Percentiles rank a stretch among this genome's conserved stretches.
These are phyloP conservation scores for Syrmaticus mikado DNA, from an alignment of 2,113 vertebrate species.

Conservation along the genomic window DNA sequence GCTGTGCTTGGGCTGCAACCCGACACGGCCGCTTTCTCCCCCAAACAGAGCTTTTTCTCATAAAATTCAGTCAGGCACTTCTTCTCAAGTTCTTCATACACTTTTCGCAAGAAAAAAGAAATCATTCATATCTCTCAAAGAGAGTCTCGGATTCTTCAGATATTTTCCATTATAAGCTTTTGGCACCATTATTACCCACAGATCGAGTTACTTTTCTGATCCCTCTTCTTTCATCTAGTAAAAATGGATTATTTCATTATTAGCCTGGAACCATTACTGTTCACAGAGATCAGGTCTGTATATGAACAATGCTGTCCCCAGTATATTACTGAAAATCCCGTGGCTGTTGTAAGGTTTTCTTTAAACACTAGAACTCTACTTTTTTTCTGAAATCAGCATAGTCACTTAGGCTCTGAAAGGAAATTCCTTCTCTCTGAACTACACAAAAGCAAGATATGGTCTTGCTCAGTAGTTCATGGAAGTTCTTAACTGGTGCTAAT, in stretches of 20 bases:
- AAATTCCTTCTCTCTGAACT: slow-evolving; percentile 1
- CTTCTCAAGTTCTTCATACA: slow-evolving; percentile 85
- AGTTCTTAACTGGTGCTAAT: background rate
- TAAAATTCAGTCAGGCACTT: slow-evolving; percentile 79
- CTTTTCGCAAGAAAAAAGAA: slow-evolving; percentile 82
- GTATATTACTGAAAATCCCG: slow-evolving; percentile 54
- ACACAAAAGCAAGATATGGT: background rate
- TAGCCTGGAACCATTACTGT: slow-evolving; percentile 75
- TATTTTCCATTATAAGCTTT: slow-evolving; percentile 82
- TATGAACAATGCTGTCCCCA: slow-evolving; percentile 66
- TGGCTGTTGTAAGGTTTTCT: slow-evolving; percentile 54
- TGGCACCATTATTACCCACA: slow-evolving; percentile 73
- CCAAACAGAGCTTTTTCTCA: slow-evolving; percentile 83
- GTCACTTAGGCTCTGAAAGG: background rate
- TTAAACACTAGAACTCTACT: slow-evolving; percentile 53
- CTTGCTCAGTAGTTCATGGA: background rate
- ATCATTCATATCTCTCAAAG: slow-evolving; percentile 85
- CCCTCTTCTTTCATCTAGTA: slow-evolving; percentile 82
- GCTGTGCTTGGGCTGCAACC: slow-evolving; percentile 73
- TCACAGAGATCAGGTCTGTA: slow-evolving; percentile 66
- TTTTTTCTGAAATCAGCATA: background rate
- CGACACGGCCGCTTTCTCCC: slow-evolving; percentile 70
- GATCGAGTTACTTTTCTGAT: slow-evolving; percentile 83
- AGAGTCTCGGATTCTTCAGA: slow-evolving; percentile 81
- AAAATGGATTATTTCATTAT: slow-evolving; percentile 85